A percentile compares a stretch with the other conserved stretches of the same genome.
Evolutionary conservation across 2,888 invertebrate species (phyloP).

Genomic region (Ctena decussata): DNA sequence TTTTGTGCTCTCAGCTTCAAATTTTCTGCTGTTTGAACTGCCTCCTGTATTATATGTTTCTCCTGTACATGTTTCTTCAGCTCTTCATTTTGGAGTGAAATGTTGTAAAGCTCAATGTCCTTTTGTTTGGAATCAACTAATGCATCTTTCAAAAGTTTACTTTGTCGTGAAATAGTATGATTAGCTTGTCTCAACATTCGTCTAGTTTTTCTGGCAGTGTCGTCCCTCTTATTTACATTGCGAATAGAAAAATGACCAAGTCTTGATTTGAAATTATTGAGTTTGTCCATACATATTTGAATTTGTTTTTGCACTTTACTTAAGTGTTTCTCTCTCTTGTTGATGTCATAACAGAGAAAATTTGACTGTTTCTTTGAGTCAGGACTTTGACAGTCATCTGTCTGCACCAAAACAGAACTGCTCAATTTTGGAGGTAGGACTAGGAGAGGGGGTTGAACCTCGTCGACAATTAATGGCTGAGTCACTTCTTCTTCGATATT

Average conservation of each 20-base stretch:
- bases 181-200: not conserved
- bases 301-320: not conserved
- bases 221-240: constrained; percentile 28
- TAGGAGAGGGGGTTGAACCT: not conserved
- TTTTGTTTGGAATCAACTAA: not conserved
- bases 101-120: not conserved
- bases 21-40: not conserved
- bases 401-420: not conserved
- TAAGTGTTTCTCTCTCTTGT: not conserved
- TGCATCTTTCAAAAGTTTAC: not conserved
- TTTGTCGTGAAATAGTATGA: not conserved
- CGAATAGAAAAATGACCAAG: constrained; percentile 24
- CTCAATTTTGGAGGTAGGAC: not conserved
- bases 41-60: not conserved
- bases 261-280: not conserved
- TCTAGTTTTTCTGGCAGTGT: constrained; percentile 9
- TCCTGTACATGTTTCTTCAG: not conserved
- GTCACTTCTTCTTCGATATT: not conserved
- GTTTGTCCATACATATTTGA: not conserved
- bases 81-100: not conserved
- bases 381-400: not conserved
- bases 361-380: not conserved
- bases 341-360: not conserved
- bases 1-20: not conserved
- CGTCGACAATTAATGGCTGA: not conserved